Evolutionary conservation across 2,113 vertebrate species (phyloP).

Genomic region (Oryzias celebensis): DNA sequence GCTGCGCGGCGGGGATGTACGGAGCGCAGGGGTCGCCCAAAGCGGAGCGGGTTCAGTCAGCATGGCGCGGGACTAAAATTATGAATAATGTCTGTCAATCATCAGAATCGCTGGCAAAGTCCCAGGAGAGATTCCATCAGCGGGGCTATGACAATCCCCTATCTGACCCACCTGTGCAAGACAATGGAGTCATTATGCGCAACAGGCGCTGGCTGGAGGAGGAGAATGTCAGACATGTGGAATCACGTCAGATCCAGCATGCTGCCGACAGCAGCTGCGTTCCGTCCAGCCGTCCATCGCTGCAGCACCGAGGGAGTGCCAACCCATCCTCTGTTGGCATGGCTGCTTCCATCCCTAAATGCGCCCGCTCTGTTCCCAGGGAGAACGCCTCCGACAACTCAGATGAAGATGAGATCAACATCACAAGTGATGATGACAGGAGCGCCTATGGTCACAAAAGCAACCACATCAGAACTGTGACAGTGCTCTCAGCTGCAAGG

Average conservation of each 20-base stretch:
- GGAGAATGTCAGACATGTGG: slow-evolving; percentile 64
- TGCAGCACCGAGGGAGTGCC: slow-evolving; percentile 47
- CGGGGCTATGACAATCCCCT: slow-evolving; percentile 57
- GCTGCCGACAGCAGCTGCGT: slow-evolving; percentile 63
- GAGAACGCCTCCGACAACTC: slow-evolving; percentile 73
- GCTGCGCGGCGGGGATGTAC: slow-evolving; percentile 65
- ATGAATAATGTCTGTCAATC: slow-evolving; percentile 70
- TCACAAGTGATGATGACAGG: slow-evolving; percentile 82
- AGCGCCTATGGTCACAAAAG: slow-evolving; percentile 36
- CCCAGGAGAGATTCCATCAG: slow-evolving; percentile 68
- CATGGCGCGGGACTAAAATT: slow-evolving; percentile 61
- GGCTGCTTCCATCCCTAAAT: slow-evolving; percentile 35
- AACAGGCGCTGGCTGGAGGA: slow-evolving; percentile 74
- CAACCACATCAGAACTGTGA: slow-evolving; percentile 15
- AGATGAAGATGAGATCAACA: slow-evolving; percentile 82
- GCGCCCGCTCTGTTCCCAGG: slow-evolving; percentile 16
- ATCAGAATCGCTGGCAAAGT: slow-evolving; percentile 55
- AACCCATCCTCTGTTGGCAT: slow-evolving; percentile 41
- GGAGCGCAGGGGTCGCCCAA: slow-evolving; percentile 63
- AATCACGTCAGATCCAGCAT: slow-evolving; percentile 61
- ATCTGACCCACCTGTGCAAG: slow-evolving; percentile 69
- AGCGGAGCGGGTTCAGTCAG: slow-evolving; percentile 55
- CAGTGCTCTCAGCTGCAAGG: slow-evolving; percentile 31
- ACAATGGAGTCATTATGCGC: slow-evolving; percentile 75
- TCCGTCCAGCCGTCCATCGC: slow-evolving; percentile 53